Evolutionary conservation across 1,140 invertebrate genomes (phyloP), one percentile per base, ranked within the genome.

Genomic region (Drosophila mayri): DNA sequence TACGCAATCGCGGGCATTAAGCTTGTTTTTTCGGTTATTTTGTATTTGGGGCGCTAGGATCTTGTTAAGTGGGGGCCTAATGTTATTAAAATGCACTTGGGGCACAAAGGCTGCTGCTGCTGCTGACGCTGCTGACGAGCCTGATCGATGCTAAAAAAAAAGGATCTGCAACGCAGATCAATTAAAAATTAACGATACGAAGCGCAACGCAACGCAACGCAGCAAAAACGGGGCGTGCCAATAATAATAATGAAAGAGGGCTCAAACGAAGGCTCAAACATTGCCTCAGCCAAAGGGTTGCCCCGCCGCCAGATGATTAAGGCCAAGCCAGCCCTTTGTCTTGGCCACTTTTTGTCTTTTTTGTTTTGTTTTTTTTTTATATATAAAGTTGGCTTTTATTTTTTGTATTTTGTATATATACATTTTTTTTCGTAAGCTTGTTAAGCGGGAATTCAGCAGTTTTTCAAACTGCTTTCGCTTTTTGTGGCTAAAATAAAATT

Each of bases 171-270:
- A 55, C 66, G 80, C 78, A 92, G 90, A 92, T 92, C 90, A 92
- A 92, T 92, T 92, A 92, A 92, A 92, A 92, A 92, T 87, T 90
- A 92, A 92, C 90, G 90, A 92, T 92, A 92, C 81, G 77, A 90
- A 91, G 74, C 82, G 79, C 82, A 86, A 81, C 62, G 62, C 79
- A 86, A 81, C 62, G 62, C 55, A 64, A 64, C 80, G 76, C 85
- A 90, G 64, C 67, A 71, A 71, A 84, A 90, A 79, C 77, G 62
- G 85, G 85, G 85, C 85, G 85, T 90, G 81, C 78, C 85, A 85
- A 90, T 90, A 90, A 90, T 90, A 72, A 90, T 90, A 90, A 90
- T 90, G 86, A 90, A 90, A 90, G 81, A 90, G 52, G 38, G 46
- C 71, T 70, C 41, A 64, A 66, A 47, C 64, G 32, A 62, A 46